Evolutionary conservation across 2,888 invertebrate species (phyloP), one percentile per base, ranked within the genome.

Genomic region (Ophioninae sp.): DNA sequence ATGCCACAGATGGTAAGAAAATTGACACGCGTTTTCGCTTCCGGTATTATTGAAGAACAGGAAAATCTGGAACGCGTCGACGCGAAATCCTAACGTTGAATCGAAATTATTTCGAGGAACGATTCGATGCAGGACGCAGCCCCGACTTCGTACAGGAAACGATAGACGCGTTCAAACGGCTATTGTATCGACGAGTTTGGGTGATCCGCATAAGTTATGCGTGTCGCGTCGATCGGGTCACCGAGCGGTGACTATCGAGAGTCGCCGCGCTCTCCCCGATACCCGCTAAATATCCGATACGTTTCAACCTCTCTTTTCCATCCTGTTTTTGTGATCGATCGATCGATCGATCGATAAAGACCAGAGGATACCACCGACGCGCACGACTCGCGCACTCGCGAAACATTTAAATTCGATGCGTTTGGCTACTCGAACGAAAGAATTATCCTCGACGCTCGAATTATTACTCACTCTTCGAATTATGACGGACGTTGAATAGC

Each of bases 1-100:
- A 94, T 97, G 93, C 97, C 97, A 37, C 97, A 97, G 93, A 96
- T 97, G 96, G 97, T 97, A 91, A 94, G 94, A 58, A n/a, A 13
- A 7, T 64, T 5, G 44, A 20, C 51, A 20, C 51, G 30, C 13
- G 51, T 10, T 10, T 51, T 17, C 51, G 51, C 51, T 51, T 51
- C 51, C 51, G 51, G 51, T 51, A 51, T 17, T 6, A 13, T 10
- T 13, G 51, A 17, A 3, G 0, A 5, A 17, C 17, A 13, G 51
- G 51, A 17, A 51, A 51, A 51, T 17, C 6, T 17, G 13, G 13
- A 17, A 5, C 17, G 51, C 17, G 17, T 13, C 51, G 51, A 41
- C 41, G 41, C 9, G 3, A 6, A 30, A 3, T 30, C 30, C 2
- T 30, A 30, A 30, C 30, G 30, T 3, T 30, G 3, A 6, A 41